Evolutionary conservation across 2,797 vertebrate species (phyloP).

Genomic region (Euphonia xanthogaster): DNA sequence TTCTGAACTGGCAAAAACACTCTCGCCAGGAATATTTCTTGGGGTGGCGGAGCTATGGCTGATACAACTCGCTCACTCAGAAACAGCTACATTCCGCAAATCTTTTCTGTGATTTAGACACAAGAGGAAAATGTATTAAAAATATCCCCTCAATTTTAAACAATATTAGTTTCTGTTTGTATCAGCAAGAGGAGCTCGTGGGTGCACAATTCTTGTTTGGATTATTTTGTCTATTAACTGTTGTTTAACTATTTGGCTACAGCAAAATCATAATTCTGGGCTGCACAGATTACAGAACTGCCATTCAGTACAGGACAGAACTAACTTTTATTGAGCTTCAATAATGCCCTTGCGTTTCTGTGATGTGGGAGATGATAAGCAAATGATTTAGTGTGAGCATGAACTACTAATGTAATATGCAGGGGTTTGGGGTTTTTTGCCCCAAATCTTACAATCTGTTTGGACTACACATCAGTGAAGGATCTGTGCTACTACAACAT

Average conservation of each 20-base stretch:
- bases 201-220: not conserved
- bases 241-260: constrained; percentile 24
- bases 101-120: not conserved
- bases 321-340: constrained; percentile 23
- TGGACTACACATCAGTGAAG: not conserved
- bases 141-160: not conserved
- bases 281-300: not conserved
- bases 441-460: not conserved
- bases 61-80: not conserved
- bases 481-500: not conserved
- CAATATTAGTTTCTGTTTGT: not conserved
- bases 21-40: not conserved
- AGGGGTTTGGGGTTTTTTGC: not conserved
- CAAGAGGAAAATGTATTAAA: not conserved
- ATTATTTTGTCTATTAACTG: constrained; percentile 1
- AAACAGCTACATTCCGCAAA: not conserved
- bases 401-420: not conserved
- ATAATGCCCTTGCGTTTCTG: not conserved
- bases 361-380: not conserved
- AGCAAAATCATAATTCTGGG: not conserved
- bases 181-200: not conserved
- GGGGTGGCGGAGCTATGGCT: not conserved
- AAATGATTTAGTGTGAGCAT: not conserved
- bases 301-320: constrained; percentile 24
- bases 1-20: not conserved